phyloP scores from a whole-genome alignment of 2,888 invertebrate species.

The Drosophila percnosoma region DNA sequence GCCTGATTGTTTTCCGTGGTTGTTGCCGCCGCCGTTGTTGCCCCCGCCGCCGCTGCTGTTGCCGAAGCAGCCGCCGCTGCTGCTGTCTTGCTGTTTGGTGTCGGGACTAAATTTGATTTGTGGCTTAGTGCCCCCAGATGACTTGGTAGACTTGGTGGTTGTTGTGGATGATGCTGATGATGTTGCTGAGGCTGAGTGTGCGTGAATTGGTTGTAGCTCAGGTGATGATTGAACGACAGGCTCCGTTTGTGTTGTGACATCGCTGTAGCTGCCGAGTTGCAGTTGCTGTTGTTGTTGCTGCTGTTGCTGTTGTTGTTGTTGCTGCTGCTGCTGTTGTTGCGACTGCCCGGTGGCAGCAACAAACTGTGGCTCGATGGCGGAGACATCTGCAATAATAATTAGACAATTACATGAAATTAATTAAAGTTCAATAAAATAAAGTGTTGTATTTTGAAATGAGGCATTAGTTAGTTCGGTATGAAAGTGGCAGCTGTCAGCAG shows the following conservation, averaged over 20 bases:
- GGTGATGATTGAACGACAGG: conserved; percentile 90
- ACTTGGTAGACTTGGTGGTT: conserved; percentile 87
- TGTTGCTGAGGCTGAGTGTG: conserved; percentile 86
- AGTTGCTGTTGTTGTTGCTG: conserved; percentile 49
- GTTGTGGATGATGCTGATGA: conserved; percentile 86
- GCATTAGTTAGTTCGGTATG: conserved; percentile 52
- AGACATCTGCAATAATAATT: conserved; percentile 87
- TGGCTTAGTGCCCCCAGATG: conserved; percentile 85
- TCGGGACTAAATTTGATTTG: conserved; percentile 85
- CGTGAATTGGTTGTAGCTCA: conserved; percentile 88
- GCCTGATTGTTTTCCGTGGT: conserved; percentile 86
- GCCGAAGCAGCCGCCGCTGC: conserved; percentile 66
- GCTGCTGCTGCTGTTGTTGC: conserved; percentile 50
- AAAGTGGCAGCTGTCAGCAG: conserved; percentile 52
- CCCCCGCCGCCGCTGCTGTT: neutral
- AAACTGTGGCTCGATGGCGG: conserved; percentile 85
- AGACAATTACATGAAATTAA: conserved; percentile 3
- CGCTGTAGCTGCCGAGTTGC: conserved; percentile 55
- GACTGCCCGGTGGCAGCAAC: conserved; percentile 71
- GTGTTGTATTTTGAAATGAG: conserved; percentile 11
- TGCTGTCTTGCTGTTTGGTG: conserved; percentile 86
- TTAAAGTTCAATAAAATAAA: conserved; percentile 10
- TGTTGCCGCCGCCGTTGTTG: conserved; percentile 81
- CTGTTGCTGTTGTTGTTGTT: conserved; percentile 67
- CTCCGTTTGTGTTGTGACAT: conserved; percentile 89